These are phyloP conservation scores for Pseudorhombus dupliciocellatus DNA, from an alignment of 2,113 vertebrate genomes.

Conservation along the genomic window DNA sequence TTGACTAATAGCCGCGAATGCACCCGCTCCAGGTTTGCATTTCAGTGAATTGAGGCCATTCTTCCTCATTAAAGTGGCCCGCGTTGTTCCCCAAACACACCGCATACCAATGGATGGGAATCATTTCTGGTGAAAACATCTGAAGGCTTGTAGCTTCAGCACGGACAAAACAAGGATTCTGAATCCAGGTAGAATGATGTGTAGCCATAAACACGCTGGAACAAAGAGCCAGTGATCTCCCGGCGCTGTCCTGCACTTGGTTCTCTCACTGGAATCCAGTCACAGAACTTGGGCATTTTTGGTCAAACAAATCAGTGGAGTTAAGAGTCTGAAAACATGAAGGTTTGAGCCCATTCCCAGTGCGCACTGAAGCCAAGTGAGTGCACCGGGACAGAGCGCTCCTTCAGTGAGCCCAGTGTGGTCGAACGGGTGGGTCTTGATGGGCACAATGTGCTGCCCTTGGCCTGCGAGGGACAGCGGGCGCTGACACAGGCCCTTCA, in stretches of 20 bases:
- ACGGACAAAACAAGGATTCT: conserved; percentile 20
- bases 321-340: conserved; percentile 72
- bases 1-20: conserved; percentile 64
- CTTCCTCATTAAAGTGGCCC: conserved; percentile 65
- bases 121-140: conserved; percentile 38
- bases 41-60: conserved; percentile 71
- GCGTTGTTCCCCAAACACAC: conserved; percentile 32
- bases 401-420: conserved; percentile 62
- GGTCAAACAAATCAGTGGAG: conserved; percentile 68
- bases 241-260: conserved; percentile 24
- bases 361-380: conserved; percentile 47
- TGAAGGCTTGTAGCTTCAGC: conserved; percentile 24
- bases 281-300: conserved; percentile 62
- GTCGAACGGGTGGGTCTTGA: conserved; percentile 48
- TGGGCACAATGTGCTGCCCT: conserved; percentile 60
- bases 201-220: conserved; percentile 38
- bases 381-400: conserved; percentile 65
- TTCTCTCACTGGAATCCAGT: conserved; percentile 62
- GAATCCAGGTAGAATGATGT: conserved; percentile 37
- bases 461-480: conserved; percentile 55
- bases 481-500: conserved; percentile 68
- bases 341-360: conserved; percentile 65
- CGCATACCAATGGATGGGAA: conserved; percentile 31
- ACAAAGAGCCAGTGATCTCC: conserved; percentile 48
- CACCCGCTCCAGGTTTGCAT: conserved; percentile 62